Evolutionary conservation across 2,797 vertebrate genomes (phyloP).

Genomic region (Synanceia verrucosa): DNA sequence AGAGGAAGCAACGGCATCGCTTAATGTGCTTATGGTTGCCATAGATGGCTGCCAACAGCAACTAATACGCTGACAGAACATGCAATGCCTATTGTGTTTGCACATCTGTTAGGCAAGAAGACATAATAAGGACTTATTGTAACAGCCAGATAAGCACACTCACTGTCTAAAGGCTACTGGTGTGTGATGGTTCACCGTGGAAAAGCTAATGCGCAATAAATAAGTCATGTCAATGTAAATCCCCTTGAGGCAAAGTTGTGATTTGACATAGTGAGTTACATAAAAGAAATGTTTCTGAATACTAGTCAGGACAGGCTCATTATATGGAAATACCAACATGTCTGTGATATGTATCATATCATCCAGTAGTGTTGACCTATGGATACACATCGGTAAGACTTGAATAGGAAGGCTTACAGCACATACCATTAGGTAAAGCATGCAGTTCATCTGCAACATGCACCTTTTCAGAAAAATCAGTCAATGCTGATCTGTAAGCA

Average conservation of each 20-base stretch:
- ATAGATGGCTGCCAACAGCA: slow-evolving; percentile 19
- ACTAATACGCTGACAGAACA: slow-evolving; percentile 6
- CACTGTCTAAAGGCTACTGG: neutral
- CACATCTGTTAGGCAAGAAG: neutral
- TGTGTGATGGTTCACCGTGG: neutral
- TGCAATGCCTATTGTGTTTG: neutral
- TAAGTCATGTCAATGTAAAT: neutral
- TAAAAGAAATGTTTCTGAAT: neutral
- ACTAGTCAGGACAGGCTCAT: neutral
- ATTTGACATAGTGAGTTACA: neutral
- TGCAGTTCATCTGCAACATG: slow-evolving; percentile 21
- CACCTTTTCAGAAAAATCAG: slow-evolving; percentile 46
- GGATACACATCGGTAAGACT: neutral
- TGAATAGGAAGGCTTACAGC: neutral
- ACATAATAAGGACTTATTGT: neutral
- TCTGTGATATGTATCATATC: neutral
- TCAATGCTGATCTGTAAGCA: slow-evolving; percentile 35
- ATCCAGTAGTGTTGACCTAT: neutral
- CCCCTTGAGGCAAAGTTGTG: neutral
- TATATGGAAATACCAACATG: neutral
- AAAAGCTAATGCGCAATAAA: neutral
- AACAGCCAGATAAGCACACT: neutral
- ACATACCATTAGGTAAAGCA: slow-evolving; percentile 12
- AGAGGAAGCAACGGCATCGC: slow-evolving; percentile 23
- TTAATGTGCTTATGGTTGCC: neutral